Base-by-base conservation (phyloP, 2,113 vertebrate species). In the Alligator mississippiensis region DNA sequence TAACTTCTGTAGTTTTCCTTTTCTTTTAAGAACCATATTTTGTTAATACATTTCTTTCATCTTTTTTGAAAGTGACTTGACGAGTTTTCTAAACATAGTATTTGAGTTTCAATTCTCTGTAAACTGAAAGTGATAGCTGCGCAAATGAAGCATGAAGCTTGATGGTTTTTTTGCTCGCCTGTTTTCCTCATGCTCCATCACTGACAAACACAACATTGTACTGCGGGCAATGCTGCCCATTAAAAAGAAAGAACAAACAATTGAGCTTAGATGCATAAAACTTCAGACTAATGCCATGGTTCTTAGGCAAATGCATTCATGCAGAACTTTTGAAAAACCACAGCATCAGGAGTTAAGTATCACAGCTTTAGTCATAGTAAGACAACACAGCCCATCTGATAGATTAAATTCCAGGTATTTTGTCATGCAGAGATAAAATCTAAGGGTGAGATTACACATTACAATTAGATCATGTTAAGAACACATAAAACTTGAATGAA, bases 61-160 rank as follows among this genome's bases (percentile, higher is more conserved):
- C 16, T 86, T 82, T 38, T 38, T 38, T 38, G 38, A 38, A 38
- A 38, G 5, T 38, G 38, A 38, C 38, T 38, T 38, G 94, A 47
- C 63, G 77, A 11, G 2, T 55, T 90, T 21, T 72, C 77, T 70
- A 72, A 16, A n/a, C 34, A 88, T 82, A 90, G 54, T 54, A 75
- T 22, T 19, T 13, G 16, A 98, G 97, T 98, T 98, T 98, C 98
- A 92, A 61, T 98, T 98, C 95, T 80, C 2, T 47, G 38, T 77
- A 92, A 97, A 98, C 91, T 64, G 97, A 98, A 98, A 98, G 95
- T 96, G 72, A 62, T 38, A 38, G 38, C 38, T 38, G 38, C 38
- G 38, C 5, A 38, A 38, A 38, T 38, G 38, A 38, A 38, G 38
- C 38, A 38, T 38, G 38, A 38, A 38, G 38, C 38, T 38, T 38